These are phyloP conservation scores for Hydrophis major DNA, from an alignment of 2,797 vertebrate genomes.

Conservation along the genomic window DNA sequence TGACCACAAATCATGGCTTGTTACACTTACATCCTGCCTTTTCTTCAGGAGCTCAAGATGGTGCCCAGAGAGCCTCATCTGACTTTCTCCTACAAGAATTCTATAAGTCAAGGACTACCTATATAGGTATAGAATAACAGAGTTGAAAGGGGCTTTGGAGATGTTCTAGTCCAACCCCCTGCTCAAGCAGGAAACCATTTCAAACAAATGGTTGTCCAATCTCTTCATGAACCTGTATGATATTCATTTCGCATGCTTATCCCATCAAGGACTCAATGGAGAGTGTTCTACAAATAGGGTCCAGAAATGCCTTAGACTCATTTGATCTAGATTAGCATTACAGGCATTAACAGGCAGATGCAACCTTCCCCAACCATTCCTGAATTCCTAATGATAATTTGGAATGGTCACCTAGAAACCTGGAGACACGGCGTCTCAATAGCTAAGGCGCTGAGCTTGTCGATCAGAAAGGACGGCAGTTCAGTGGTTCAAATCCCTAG, in stretches of 20 bases:
- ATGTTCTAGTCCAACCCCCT: too few species aligned
- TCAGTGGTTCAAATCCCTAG: too few species aligned
- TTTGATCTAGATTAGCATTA: not conserved
- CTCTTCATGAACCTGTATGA: too few species aligned
- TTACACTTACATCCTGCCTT: not conserved
- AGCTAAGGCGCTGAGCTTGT: too few species aligned
- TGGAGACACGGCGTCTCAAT: too few species aligned
- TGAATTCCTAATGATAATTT: not conserved
- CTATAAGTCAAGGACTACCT: not conserved
- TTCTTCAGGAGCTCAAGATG: not conserved
- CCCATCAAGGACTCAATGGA: not conserved
- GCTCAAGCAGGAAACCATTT: too few species aligned
- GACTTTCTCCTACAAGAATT: not conserved
- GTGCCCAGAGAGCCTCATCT: not conserved
- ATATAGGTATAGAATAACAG: too few species aligned
- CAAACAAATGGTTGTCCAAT: too few species aligned
- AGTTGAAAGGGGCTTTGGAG: too few species aligned
- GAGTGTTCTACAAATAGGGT: not conserved
- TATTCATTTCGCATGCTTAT: not conserved
- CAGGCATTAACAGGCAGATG: not conserved
- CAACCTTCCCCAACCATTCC: not conserved
- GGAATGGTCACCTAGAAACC: not conserved
- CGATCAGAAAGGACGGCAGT: too few species aligned
- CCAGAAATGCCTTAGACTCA: not conserved
- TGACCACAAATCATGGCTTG: not conserved